A percentile compares a stretch with the other conserved stretches of the same genome.
These are phyloP conservation scores for Bombycilla garrulus DNA, from an alignment of 2,113 vertebrate species.

Conservation along the genomic window DNA sequence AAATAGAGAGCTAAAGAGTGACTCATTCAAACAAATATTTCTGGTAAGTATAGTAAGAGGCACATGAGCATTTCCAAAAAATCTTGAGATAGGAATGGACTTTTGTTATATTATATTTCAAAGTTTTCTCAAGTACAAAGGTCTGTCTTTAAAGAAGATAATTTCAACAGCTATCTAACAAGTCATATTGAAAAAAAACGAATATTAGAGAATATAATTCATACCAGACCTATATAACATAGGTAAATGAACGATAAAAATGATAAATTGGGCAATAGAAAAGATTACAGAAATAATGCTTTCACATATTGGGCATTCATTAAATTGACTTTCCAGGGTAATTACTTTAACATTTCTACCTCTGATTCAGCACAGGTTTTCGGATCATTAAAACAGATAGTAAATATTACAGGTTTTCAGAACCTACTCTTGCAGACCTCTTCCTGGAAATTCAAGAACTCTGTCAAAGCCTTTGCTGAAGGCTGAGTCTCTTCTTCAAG, in stretches of 20 bases:
- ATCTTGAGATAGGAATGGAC: background rate
- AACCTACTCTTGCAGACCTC: background rate
- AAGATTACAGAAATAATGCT: constrained; percentile 79
- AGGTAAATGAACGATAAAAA: constrained; percentile 81
- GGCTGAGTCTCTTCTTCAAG: background rate
- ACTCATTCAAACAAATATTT: constrained; percentile 13
- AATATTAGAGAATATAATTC: constrained; percentile 68
- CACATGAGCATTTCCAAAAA: background rate
- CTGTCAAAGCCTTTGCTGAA: background rate
- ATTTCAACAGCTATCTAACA: constrained; percentile 37
- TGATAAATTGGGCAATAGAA: constrained; percentile 76
- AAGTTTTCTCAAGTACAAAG: constrained; percentile 22
- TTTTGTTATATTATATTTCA: background rate
- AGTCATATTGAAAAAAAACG: constrained; percentile 22
- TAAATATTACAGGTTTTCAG: constrained; percentile 69
- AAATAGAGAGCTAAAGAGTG: background rate
- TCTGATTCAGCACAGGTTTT: constrained; percentile 73
- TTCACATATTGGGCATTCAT: constrained; percentile 76
- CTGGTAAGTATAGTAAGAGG: background rate
- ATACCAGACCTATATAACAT: constrained; percentile 70
- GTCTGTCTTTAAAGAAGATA: constrained; percentile 15
- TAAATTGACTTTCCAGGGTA: constrained; percentile 76
- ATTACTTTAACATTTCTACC: constrained; percentile 78
- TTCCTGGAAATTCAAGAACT: constrained; percentile 22
- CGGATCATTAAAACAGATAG: constrained; percentile 70